A percentile compares a stretch with the other conserved stretches of the same genome.
phyloP scores from a whole-genome alignment of 2,113 vertebrate genomes.

The Centrocercus urophasianus region DNA sequence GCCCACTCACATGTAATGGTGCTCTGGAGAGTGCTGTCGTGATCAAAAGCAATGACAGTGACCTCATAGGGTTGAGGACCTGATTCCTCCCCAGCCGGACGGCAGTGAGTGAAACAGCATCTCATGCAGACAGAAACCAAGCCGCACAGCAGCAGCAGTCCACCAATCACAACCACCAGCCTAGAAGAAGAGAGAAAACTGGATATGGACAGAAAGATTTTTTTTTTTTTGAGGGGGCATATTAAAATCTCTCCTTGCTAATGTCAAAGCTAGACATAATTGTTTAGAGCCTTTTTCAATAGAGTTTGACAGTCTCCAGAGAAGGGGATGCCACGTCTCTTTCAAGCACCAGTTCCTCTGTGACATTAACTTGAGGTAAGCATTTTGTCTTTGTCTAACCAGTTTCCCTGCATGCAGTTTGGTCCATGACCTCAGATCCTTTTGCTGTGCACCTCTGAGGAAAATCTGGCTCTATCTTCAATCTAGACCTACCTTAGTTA shows the following conservation, averaged over 20 bases:
- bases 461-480: neutral
- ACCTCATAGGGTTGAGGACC: conserved; percentile 76
- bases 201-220: neutral
- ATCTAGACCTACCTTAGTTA: neutral
- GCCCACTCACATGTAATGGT: conserved; percentile 82
- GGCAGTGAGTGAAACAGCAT: conserved; percentile 72
- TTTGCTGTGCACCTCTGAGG: neutral
- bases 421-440: neutral
- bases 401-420: neutral
- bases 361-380: neutral
- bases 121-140: conserved; percentile 71
- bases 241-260: neutral
- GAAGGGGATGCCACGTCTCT: neutral
- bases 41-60: conserved; percentile 83
- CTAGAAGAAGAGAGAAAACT: conserved; percentile 33
- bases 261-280: neutral
- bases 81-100: conserved; percentile 35
- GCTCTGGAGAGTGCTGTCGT: conserved; percentile 82
- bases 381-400: neutral
- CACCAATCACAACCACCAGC: conserved; percentile 73
- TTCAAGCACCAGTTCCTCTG: neutral
- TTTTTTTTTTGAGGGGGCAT: neutral
- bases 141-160: conserved; percentile 76
- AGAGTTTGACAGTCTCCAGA: neutral
- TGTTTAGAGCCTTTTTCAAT: neutral